Conservation (phyloP, 2,113 vertebrate genomes). For the Aplodontia rufa region DNA sequence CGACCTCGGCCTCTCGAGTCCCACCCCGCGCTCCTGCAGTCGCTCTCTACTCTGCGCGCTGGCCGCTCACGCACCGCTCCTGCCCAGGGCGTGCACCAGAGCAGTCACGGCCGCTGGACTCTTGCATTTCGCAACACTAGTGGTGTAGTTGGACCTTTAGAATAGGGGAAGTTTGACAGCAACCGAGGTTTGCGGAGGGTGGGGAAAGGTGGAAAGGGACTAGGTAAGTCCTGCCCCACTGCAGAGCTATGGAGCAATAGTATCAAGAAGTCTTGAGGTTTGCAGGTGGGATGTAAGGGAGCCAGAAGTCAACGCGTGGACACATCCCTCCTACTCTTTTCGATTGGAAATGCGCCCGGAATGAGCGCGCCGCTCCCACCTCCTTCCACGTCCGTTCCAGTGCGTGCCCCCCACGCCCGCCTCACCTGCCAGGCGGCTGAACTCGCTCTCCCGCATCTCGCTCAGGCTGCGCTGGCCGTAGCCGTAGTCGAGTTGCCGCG, state of each 20-base stretch:
- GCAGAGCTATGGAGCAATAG: background rate
- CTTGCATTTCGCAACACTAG: background rate
- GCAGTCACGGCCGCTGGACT: no score
- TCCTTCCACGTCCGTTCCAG: background rate
- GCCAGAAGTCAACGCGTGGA: background rate
- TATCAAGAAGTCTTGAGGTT: background rate
- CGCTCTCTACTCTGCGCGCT: background rate
- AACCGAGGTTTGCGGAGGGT: background rate
- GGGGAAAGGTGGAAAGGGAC: background rate
- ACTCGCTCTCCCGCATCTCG: slow-evolving; percentile 63
- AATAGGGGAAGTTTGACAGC: background rate
- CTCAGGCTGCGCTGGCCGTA: slow-evolving; percentile 13
- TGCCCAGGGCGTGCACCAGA: rapidly evolving
- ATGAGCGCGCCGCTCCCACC: background rate
- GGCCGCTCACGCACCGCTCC: background rate
- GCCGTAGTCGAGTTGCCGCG: background rate
- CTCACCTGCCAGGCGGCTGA: slow-evolving; percentile 75
- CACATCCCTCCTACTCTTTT: background rate
- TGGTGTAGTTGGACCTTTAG: background rate
- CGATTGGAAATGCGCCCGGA: background rate
- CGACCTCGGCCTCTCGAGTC: background rate
- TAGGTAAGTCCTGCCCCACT: background rate
- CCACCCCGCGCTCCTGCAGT: rapidly evolving
- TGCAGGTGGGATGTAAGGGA: background rate
- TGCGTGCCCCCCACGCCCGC: no score